Conservation (phyloP, 2,888 invertebrate genomes). For the Apotomis betuletana region DNA sequence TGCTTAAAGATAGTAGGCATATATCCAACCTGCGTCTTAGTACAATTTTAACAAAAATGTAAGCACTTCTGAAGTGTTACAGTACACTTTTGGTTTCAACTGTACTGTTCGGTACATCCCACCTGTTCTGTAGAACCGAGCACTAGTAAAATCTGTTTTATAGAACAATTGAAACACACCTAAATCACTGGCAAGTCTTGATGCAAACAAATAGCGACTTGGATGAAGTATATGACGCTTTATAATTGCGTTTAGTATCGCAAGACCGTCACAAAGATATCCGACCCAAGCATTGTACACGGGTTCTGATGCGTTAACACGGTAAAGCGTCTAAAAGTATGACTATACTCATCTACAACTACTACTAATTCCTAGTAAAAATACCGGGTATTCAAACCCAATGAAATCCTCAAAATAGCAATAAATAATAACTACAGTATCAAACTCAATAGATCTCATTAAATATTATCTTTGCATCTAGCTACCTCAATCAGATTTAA, state of each 20-base stretch:
- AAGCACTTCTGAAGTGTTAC: neutral
- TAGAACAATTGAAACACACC: constrained; percentile 5
- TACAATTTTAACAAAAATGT: constrained; percentile 9
- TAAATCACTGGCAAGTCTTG: neutral
- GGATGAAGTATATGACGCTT: neutral
- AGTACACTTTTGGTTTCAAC: constrained; percentile 14
- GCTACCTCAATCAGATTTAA: constrained; percentile 75
- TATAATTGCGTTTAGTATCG: constrained; percentile 3
- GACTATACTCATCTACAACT: constrained; percentile 67
- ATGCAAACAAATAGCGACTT: neutral
- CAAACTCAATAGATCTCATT: constrained; percentile 65
- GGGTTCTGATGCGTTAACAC: constrained; percentile 64
- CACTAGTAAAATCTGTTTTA: neutral
- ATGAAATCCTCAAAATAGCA: constrained; percentile 62
- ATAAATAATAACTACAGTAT: constrained; percentile 73
- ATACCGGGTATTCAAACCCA: constrained; percentile 70
- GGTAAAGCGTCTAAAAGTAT: constrained; percentile 72
- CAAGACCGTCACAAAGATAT: constrained; percentile 3
- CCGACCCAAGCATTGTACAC: constrained; percentile 53
- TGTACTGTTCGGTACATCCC: constrained; percentile 6
- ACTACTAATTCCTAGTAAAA: constrained; percentile 67
- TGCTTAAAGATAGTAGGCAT: constrained; percentile 23
- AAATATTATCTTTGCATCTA: constrained; percentile 65
- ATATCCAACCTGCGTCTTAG: constrained; percentile 6
- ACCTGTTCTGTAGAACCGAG: neutral